A percentile compares a stretch with the other conserved stretches of the same genome.
phyloP scores from a whole-genome alignment of 2,797 vertebrate species.

The Helarctos malayanus region DNA sequence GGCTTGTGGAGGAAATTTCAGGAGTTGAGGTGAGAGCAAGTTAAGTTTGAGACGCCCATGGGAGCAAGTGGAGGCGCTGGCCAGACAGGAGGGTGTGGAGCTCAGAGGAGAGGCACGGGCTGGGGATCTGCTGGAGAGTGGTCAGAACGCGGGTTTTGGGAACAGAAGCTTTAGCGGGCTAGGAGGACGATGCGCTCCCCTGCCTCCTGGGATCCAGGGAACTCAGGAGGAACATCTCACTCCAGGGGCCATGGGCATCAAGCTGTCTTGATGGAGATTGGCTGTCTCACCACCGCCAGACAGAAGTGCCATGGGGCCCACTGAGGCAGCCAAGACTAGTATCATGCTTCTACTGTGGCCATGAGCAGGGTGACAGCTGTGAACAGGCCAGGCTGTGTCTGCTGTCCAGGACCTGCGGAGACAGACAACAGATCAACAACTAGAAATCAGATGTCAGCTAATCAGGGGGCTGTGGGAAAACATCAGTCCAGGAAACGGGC shows the following conservation, averaged over 20 bases:
- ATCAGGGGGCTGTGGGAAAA: not conserved
- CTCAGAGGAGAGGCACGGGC: not conserved
- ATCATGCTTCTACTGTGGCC: not conserved
- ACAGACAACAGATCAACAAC: not conserved
- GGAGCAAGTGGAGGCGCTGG: not conserved
- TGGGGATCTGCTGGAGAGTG: not conserved
- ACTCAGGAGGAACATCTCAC: not conserved
- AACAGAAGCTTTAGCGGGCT: not conserved
- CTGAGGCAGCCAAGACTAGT: not conserved
- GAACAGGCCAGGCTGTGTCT: not conserved
- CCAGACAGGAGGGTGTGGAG: not conserved
- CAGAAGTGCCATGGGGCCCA: fast-evolving
- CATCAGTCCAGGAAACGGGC: not conserved
- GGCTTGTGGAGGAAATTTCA: not conserved
- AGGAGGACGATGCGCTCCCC: not conserved
- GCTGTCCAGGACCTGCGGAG: not conserved
- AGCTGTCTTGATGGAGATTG: not conserved
- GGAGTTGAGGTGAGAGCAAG: not conserved
- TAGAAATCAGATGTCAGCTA: not conserved
- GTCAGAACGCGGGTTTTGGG: not conserved
- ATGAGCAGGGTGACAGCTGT: not conserved
- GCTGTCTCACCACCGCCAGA: not conserved
- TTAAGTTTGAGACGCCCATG: not conserved
- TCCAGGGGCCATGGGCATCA: not conserved
- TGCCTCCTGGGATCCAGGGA: not conserved